Conservation (phyloP, 2,888 invertebrate genomes). For the Euspilapteryx auroguttella region DNA sequence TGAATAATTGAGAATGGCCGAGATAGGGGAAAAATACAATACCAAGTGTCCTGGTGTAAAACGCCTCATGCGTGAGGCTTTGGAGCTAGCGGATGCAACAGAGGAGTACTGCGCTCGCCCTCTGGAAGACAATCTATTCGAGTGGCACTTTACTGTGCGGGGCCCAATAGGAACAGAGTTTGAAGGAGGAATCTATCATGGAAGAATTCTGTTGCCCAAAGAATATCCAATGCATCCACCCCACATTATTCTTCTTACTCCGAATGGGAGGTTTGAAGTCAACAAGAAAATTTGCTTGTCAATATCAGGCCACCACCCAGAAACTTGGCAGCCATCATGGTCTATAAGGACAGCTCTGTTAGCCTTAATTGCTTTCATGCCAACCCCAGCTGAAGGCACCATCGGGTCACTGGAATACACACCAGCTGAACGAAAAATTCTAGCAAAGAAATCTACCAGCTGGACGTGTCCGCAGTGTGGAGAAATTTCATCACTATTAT, state of each 20-base stretch:
- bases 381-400: conserved; percentile 85
- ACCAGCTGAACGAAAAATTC: conserved; percentile 75
- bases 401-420: conserved; percentile 90
- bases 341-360: conserved; percentile 90
- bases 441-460: conserved; percentile 72
- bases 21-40: conserved; percentile 50
- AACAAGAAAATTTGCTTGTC: conserved; percentile 95
- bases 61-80: conserved; percentile 89
- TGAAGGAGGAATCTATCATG: conserved; percentile 90
- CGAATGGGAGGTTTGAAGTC: conserved; percentile 91
- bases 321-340: conserved; percentile 98
- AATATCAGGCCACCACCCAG: conserved; percentile 96
- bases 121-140: conserved; percentile 92
- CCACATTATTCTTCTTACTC: conserved; percentile 89
- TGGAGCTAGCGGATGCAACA: conserved; percentile 82
- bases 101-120: conserved; percentile 90
- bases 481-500: conserved; percentile 32
- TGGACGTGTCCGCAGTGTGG: conserved; percentile 47
- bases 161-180: conserved; percentile 89
- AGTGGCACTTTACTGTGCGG: conserved; percentile 96
- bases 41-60: conserved; percentile 80
- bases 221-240: conserved; percentile 98
- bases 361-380: conserved; percentile 94
- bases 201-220: conserved; percentile 85
- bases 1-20: conserved; percentile 36